Percentiles rank a stretch among this genome's conserved stretches.
Evolutionary conservation across 1,140 invertebrate genomes (phyloP).

Genomic region (Leptinotarsa undecemlineata): DNA sequence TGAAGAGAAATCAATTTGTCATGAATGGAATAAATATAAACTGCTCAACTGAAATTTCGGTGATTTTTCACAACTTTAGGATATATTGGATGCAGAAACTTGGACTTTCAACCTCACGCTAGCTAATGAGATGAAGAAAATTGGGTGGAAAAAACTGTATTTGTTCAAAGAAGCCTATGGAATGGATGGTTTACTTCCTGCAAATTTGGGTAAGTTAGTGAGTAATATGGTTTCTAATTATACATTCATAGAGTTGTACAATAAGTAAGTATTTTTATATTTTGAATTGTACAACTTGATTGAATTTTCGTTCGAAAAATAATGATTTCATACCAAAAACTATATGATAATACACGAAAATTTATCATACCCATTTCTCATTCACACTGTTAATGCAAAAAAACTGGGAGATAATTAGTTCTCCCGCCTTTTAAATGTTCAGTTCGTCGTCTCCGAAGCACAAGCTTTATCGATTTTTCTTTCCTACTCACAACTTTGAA

Average conservation of each 20-base stretch:
- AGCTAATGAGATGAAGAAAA: slow-evolving; percentile 65
- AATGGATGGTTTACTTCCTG: slow-evolving; percentile 57
- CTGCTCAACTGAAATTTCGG: too few relatives aligned
- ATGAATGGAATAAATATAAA: too few relatives aligned
- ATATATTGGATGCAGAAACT: slow-evolving; percentile 69
- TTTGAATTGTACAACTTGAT: background rate
- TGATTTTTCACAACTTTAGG: slow-evolving; percentile 53
- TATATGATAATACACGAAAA: too few relatives aligned
- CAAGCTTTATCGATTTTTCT: too few relatives aligned
- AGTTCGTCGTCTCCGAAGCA: too few relatives aligned
- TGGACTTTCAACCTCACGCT: slow-evolving; percentile 78
- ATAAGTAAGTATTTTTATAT: slow-evolving; percentile 36
- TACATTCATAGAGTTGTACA: slow-evolving; percentile 44
- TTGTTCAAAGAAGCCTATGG: slow-evolving; percentile 68
- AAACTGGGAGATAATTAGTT: too few relatives aligned
- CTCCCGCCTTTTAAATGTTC: too few relatives aligned
- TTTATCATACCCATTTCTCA: too few relatives aligned
- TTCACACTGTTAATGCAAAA: too few relatives aligned
- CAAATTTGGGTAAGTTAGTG: slow-evolving; percentile 58
- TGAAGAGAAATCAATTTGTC: too few relatives aligned
- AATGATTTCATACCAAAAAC: too few relatives aligned
- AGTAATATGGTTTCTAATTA: slow-evolving; percentile 56
- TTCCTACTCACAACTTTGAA: too few relatives aligned
- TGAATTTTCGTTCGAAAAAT: background rate
- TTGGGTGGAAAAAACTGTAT: slow-evolving; percentile 69